Evolutionary conservation across 1,140 invertebrate species (phyloP).

Genomic region (Calycopis cecrops): DNA sequence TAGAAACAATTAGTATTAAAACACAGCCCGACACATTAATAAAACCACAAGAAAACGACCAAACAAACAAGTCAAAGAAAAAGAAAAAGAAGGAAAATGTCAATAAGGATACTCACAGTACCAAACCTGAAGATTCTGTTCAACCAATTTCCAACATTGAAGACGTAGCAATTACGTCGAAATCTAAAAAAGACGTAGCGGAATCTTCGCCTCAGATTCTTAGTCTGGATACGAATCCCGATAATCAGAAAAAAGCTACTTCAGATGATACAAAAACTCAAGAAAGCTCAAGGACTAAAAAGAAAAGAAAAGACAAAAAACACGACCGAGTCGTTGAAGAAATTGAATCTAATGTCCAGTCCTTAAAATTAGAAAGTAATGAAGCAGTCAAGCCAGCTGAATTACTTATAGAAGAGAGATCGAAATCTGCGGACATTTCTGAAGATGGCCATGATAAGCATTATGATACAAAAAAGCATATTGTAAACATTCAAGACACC

Average conservation of each 20-base stretch:
- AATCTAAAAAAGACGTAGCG: too few relatives aligned
- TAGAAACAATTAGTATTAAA: neutral
- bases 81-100: neutral
- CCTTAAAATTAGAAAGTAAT: too few relatives aligned
- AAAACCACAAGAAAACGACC: neutral
- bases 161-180: too few relatives aligned
- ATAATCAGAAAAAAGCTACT: too few relatives aligned
- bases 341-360: conserved; percentile 18
- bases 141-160: too few relatives aligned
- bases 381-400: too few relatives aligned
- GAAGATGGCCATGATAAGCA: neutral
- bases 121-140: too few relatives aligned
- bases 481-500: conserved; percentile 69
- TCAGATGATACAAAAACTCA: neutral
- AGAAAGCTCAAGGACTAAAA: conserved; percentile 16
- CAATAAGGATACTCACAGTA: too few relatives aligned
- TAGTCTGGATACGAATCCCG: too few relatives aligned
- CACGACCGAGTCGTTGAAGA: conserved; percentile 11
- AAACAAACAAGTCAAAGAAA: neutral
- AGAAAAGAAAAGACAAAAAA: conserved; percentile 18
- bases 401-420: conserved; percentile 8
- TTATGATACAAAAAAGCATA: conserved; percentile 6
- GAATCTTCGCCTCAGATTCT: too few relatives aligned
- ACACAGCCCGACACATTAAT: neutral
- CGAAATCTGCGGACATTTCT: neutral